Base-by-base conservation (phyloP, 2,888 invertebrate genomes). In the Caradrina kadenii region DNA sequence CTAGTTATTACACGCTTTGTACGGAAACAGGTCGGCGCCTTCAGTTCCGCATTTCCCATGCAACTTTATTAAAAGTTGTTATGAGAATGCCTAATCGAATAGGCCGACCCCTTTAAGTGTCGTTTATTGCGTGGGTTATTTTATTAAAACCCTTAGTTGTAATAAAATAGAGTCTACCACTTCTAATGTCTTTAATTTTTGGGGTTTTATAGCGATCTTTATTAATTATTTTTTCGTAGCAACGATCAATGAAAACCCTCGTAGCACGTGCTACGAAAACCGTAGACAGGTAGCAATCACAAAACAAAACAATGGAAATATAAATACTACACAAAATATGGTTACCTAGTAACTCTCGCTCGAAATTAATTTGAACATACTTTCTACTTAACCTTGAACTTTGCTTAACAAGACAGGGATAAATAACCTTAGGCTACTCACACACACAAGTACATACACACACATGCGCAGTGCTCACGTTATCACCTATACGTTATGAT, bases 401-500 rank as follows among this genome's bases (percentile, higher is more conserved):
- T 73, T 19, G 21, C 35, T 60, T 52, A 48, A 49, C n/a, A 59
- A 58, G 76, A 69, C 10, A 22, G 45, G 21, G 21, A 54, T 19
- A 19, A 19, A 56, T 39, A 52, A 48, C 71, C 56, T 60, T 13
- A 55, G 49, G 71, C 56, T 61, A 60, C 35, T 59, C 19, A 48
- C 60, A 69, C 60, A 60, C 55, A 49, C 53, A 13, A 48, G 26
- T 8, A 48, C 48, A 17, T 42, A 58, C 26, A 59, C 42, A 50
- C 19, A 35, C 63, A 69, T 22, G 61, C 39, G 11, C 15, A 59
- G n/a, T 56, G 67, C 31, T 60, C 11, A 56, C 56, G n/a, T 74
- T 65, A 76, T 67, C 79, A 79, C 76, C 82, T 78, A 69, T 53
- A 54, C 59, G 62, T 77, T 85, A 85, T 83, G 81, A 64, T 86